Conservation (phyloP, 2,113 vertebrate genomes). For the Propithecus coquereli region DNA sequence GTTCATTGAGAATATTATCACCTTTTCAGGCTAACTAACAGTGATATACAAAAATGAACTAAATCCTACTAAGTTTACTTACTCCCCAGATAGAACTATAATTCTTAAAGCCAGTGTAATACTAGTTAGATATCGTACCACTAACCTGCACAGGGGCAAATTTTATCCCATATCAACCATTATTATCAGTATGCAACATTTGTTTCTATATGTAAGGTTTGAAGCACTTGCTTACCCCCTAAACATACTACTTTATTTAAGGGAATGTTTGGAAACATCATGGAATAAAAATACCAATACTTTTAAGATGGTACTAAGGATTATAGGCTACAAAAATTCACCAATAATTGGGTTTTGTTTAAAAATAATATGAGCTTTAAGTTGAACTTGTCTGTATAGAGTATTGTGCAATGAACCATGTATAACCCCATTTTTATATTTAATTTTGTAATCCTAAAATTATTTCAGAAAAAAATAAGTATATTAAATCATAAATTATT, state of each 20-base stretch:
- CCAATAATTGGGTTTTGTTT: background rate
- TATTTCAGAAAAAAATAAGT: background rate
- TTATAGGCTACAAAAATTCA: background rate
- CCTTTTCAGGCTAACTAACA: background rate
- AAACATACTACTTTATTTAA: background rate
- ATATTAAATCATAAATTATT: background rate
- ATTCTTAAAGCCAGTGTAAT: background rate
- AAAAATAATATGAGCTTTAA: background rate
- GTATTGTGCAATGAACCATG: background rate
- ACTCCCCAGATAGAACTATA: background rate
- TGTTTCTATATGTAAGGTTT: background rate
- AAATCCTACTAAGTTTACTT: background rate
- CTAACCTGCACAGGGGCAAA: background rate
- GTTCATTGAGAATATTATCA: background rate
- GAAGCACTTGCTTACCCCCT: background rate
- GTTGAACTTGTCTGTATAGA: background rate
- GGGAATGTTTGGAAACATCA: background rate
- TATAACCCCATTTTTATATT: background rate
- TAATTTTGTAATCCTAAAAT: background rate
- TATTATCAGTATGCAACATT: background rate
- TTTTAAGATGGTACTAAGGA: background rate
- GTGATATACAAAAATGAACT: conserved; percentile 2
- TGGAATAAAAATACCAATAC: background rate
- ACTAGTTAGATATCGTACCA: background rate
- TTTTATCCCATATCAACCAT: background rate